Evolutionary conservation across 2,113 vertebrate species (phyloP), one percentile per base, ranked within the genome.

Genomic region (Abramis brama): DNA sequence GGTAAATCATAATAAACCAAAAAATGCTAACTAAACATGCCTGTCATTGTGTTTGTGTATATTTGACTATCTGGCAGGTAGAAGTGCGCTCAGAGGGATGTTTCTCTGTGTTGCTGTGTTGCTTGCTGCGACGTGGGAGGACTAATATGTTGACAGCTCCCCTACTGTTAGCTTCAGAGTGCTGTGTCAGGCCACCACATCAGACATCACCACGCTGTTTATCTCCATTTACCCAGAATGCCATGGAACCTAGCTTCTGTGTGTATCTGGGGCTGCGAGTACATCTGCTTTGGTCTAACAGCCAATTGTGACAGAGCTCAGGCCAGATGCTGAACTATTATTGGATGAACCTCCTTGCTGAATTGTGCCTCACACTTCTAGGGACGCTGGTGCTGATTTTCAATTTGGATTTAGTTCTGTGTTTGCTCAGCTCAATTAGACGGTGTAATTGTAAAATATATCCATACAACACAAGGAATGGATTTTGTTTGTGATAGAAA

Each of bases 61-160:
- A 43, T 62, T 25, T 60, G 36, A 45, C 78, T 27, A 36, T 79
- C 55, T 79, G 36, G 30, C 36, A 79, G 57, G 78, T n/a, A 60
- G 84, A 80, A 68, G 64, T 84, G 55, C 27, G 76, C 75, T 76
- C 47, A 62, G 52, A 47, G 77, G 80, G 60, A 82, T 71, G 71
- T 39, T 55, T 70, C 79, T 57, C 76, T 39, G 80, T 50, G 79
- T 45, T 39, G 52, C 71, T 59, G 83, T 85, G 89, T 86, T 78
- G 82, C 89, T 86, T 15, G 81, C 85, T 75, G 88, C 88, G 87
- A 78, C 62, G 85, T 79, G 19, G 87, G 66, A 86, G 89, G 91
- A 93, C 90, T 60, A 91, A 94, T 93, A 88, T 57, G 80, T 91
- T 93, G 94, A 92, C 92, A 85, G 92, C 88, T 86, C 87, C 90